These are phyloP conservation scores for Cyanistes caeruleus DNA, from an alignment of 2,113 vertebrate species.

Conservation along the genomic window DNA sequence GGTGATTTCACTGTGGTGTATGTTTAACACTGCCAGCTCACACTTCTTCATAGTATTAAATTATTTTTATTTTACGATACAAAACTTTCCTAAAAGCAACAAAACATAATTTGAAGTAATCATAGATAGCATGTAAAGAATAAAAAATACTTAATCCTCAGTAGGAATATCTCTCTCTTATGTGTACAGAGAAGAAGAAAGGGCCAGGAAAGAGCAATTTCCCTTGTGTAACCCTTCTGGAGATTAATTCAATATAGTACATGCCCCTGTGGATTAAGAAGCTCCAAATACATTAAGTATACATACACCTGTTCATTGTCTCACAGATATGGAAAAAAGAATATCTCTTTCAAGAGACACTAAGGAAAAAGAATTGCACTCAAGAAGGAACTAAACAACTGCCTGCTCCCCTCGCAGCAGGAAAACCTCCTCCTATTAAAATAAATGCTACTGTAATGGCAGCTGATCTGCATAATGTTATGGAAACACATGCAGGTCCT, in stretches of 20 bases:
- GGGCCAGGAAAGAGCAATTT: background rate
- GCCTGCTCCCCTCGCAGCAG: background rate
- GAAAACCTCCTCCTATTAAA: slow-evolving; percentile 4
- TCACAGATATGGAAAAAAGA: background rate
- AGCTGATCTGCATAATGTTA: slow-evolving; percentile 1
- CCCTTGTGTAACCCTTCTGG: background rate
- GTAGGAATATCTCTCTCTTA: background rate
- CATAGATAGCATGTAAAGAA: background rate
- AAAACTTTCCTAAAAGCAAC: background rate
- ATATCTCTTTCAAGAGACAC: background rate
- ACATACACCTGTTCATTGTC: background rate
- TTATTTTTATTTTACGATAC: background rate
- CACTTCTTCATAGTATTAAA: background rate
- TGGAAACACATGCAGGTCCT: background rate
- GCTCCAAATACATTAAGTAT: background rate
- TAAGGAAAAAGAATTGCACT: background rate
- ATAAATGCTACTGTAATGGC: background rate
- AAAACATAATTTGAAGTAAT: background rate
- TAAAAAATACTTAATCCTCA: background rate
- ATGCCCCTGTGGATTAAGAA: background rate
- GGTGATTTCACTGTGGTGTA: background rate
- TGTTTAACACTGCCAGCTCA: background rate
- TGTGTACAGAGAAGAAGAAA: background rate
- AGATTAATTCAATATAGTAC: background rate
- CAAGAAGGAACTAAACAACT: background rate